Percentiles rank a stretch among this genome's conserved stretches.
Evolutionary conservation across 2,888 invertebrate genomes (phyloP).

Genomic region (Amaurobius ferox): DNA sequence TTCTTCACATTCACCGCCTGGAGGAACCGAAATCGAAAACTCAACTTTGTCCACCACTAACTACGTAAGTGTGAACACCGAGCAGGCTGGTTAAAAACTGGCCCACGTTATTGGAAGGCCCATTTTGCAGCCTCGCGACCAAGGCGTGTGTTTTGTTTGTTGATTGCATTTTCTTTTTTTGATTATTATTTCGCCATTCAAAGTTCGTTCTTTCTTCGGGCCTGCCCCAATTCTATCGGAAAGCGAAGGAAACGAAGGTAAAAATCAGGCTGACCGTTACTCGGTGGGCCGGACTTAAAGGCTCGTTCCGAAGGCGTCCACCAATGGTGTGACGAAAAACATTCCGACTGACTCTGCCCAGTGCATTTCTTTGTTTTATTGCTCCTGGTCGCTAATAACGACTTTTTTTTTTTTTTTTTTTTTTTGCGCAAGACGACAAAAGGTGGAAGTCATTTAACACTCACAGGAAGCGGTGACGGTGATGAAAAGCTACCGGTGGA

Average conservation of each 20-base stretch:
- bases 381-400: background rate
- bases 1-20: background rate
- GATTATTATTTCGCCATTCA: conserved; percentile 16
- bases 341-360: background rate
- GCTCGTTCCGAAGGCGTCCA: background rate
- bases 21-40: conserved; percentile 5
- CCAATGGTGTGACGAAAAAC: conserved; percentile 8
- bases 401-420: background rate
- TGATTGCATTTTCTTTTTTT: background rate
- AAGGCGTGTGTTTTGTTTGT: conserved; percentile 18
- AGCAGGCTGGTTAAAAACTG: background rate
- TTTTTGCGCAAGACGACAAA: conserved; percentile 1
- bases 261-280: background rate
- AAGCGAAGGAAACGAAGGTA: conserved; percentile 8
- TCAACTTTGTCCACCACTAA: background rate
- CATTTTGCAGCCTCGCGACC: background rate
- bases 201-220: background rate
- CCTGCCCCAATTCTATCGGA: conserved; percentile 18
- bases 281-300: background rate
- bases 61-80: background rate
- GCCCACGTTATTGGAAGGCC: conserved; percentile 9
- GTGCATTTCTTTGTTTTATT: background rate
- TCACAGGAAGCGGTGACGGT: background rate
- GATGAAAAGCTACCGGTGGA: background rate
- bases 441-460: conserved; percentile 10